phyloP scores from a whole-genome alignment of 1,140 invertebrate species.

The Hesperophylax magnus region DNA sequence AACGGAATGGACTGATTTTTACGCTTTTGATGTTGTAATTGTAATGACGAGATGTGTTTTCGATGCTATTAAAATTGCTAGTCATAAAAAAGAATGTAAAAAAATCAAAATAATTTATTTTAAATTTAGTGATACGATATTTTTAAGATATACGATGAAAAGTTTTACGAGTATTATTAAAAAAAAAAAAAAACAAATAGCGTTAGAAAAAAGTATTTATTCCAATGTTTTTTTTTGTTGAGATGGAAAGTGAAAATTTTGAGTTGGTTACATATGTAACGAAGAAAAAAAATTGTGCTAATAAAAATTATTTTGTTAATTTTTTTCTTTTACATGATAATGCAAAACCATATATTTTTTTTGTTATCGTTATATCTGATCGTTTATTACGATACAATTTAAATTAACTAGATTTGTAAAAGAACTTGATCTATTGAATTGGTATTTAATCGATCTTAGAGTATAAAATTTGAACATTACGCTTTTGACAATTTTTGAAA shows the following conservation, averaged over 20 bases:
- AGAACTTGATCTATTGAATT: too few relatives aligned
- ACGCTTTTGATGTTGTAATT: conserved; percentile 8
- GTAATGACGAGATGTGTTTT: neutral
- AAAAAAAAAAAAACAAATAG: neutral
- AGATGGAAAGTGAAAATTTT: neutral
- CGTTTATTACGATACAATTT: too few relatives aligned
- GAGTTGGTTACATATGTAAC: too few relatives aligned
- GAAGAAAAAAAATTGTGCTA: neutral
- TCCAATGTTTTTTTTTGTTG: conserved; percentile 20
- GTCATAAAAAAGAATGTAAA: conserved; percentile 25
- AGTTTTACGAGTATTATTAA: neutral
- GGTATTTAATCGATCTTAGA: too few relatives aligned
- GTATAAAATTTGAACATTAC: neutral
- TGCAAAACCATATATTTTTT: too few relatives aligned
- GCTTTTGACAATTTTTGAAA: conserved; percentile 5
- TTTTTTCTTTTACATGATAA: too few relatives aligned
- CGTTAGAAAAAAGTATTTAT: conserved; percentile 24
- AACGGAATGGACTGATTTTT: conserved; percentile 46
- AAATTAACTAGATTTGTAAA: too few relatives aligned
- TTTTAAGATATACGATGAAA: neutral
- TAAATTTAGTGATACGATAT: neutral
- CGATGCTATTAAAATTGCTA: conserved; percentile 12
- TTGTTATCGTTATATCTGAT: too few relatives aligned
- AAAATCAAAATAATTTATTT: conserved; percentile 27
- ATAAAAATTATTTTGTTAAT: too few relatives aligned